Percentiles rank a stretch among this genome's conserved stretches.
These are phyloP conservation scores for Stictonetta naevosa DNA, from an alignment of 2,113 vertebrate species.

Conservation along the genomic window DNA sequence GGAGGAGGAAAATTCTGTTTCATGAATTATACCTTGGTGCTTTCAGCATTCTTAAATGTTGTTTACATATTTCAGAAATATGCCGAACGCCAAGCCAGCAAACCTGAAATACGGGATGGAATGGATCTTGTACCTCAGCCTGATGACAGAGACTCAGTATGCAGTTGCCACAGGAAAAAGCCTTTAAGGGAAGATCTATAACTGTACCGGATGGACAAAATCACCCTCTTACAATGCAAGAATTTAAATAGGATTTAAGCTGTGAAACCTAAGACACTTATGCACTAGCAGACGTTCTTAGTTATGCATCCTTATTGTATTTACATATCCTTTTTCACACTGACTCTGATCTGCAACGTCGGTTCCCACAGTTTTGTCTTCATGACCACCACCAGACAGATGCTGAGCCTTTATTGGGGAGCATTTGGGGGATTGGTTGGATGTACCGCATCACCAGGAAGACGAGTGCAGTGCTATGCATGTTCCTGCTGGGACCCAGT, in stretches of 20 bases:
- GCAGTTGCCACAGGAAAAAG: constrained; percentile 76
- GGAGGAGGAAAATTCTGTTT: constrained; percentile 4
- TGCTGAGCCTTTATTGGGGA: neutral
- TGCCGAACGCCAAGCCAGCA: constrained; percentile 79
- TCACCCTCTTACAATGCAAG: constrained; percentile 6
- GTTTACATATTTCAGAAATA: constrained; percentile 82
- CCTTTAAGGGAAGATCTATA: constrained; percentile 74
- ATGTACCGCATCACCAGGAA: neutral
- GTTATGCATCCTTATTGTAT: constrained; percentile 1
- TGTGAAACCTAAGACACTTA: constrained; percentile 30
- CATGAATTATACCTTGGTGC: constrained; percentile 32
- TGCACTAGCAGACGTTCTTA: neutral
- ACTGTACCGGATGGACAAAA: constrained; percentile 34
- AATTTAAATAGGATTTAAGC: constrained; percentile 20
- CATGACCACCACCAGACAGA: neutral
- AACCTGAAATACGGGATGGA: constrained; percentile 79
- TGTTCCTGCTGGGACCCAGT: neutral
- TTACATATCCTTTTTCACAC: constrained; percentile 3
- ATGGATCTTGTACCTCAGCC: constrained; percentile 91
- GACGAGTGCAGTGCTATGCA: neutral
- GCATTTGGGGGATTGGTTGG: neutral
- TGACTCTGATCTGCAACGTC: neutral
- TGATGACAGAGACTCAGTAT: constrained; percentile 77
- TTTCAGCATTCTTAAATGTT: constrained; percentile 45
- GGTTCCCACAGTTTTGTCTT: constrained; percentile 14